Evolutionary conservation across 2,797 vertebrate genomes (phyloP).

Genomic region (Syncerus caffer): DNA sequence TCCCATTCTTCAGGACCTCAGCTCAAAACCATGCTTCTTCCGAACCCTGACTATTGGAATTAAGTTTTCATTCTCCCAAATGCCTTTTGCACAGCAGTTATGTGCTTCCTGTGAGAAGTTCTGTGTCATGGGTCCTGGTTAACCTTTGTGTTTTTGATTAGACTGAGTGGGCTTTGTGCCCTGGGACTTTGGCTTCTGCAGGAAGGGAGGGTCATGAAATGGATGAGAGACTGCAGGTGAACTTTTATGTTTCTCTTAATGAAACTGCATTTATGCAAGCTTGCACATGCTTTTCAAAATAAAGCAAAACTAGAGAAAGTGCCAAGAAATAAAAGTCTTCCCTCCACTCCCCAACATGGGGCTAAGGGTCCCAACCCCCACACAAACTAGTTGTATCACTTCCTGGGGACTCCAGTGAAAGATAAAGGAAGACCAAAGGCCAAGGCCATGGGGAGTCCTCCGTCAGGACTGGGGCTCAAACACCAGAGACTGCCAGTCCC

Average conservation of each 20-base stretch:
- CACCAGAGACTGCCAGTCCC: not conserved
- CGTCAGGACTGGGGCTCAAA: not conserved
- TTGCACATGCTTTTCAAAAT: not conserved
- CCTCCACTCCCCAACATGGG: no score
- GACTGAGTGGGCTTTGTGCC: not conserved
- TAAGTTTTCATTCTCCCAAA: not conserved
- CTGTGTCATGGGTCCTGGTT: not conserved
- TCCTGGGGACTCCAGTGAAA: not conserved
- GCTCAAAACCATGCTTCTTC: not conserved
- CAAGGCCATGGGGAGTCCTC: not conserved
- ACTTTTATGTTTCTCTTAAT: not conserved
- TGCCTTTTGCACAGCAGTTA: not conserved
- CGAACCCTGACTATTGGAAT: not conserved
- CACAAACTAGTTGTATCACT: not conserved
- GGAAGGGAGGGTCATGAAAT: not conserved
- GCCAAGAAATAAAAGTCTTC: not conserved
- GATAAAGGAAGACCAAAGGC: not conserved
- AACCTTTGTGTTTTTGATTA: not conserved
- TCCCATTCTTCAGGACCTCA: not conserved
- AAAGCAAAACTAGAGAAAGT: not conserved
- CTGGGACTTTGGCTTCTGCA: not conserved
- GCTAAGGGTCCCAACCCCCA: not conserved
- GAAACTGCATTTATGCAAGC: not conserved
- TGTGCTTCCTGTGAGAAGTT: not conserved
- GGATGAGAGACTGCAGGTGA: not conserved